Evolutionary conservation across 1,140 invertebrate genomes (phyloP).

Genomic region (Orussus abietinus): DNA sequence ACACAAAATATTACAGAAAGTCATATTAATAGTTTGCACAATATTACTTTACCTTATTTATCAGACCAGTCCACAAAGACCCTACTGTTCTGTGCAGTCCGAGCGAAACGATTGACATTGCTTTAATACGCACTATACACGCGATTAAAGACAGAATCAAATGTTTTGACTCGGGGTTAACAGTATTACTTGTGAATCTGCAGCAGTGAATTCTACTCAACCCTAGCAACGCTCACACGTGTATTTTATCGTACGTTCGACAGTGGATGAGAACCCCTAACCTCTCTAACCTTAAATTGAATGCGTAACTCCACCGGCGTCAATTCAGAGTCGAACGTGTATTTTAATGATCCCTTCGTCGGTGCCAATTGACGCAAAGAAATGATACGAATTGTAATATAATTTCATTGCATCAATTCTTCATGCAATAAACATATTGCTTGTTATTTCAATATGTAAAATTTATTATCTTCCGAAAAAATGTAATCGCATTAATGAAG

Average conservation of each 20-base stretch:
- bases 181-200: not conserved
- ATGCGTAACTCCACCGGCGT: not conserved
- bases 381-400: no score
- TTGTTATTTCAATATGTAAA: no score
- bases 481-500: no score
- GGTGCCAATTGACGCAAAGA: no score
- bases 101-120: not conserved
- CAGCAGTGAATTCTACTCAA: not conserved
- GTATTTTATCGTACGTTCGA: no score
- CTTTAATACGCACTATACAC: not conserved
- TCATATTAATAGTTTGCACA: not conserved
- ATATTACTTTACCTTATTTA: not conserved
- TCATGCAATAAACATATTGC: no score
- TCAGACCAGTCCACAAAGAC: not conserved
- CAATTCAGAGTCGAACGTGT: no score
- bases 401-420: no score
- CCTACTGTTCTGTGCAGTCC: not conserved
- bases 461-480: no score
- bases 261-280: not conserved
- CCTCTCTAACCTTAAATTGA: not conserved
- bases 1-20: slow-evolving; percentile 25
- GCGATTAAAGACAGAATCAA: not conserved
- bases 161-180: not conserved
- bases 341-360: no score
- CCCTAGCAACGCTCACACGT: no score